These are phyloP conservation scores for Geococcyx californianus DNA, from an alignment of 2,113 vertebrate species.

Conservation along the genomic window DNA sequence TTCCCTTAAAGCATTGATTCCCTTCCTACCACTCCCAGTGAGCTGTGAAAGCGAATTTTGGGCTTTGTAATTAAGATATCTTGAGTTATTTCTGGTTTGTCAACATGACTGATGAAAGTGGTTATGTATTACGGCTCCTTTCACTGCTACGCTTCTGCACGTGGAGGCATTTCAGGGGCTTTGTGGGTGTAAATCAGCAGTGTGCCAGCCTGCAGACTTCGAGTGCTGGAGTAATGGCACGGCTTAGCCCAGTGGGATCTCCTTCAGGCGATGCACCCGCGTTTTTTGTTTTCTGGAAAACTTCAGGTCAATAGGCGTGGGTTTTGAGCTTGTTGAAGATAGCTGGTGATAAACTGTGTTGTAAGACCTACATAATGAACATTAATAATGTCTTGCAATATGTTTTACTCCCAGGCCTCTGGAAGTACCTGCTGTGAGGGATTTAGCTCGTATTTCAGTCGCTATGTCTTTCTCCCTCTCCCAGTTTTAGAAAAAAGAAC, in stretches of 20 bases:
- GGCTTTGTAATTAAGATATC: slow-evolving; percentile 27
- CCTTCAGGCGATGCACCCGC: background rate
- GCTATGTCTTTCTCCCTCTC: background rate
- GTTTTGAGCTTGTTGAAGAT: background rate
- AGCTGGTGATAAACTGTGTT: background rate
- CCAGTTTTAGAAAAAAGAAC: background rate
- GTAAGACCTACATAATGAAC: background rate
- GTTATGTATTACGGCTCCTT: background rate
- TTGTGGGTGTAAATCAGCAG: background rate
- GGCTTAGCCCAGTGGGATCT: background rate
- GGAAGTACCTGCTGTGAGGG: background rate
- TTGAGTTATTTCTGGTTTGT: slow-evolving; percentile 34
- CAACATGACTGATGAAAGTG: slow-evolving; percentile 8
- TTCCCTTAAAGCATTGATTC: background rate
- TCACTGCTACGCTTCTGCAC: accelerated
- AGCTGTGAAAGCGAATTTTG: slow-evolving; percentile 5
- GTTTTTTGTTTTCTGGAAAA: background rate
- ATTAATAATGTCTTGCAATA: background rate
- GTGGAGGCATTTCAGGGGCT: background rate
- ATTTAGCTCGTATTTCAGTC: background rate
- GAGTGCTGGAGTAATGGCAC: background rate
- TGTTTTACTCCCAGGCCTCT: background rate
- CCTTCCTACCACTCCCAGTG: background rate
- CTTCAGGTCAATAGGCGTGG: background rate
- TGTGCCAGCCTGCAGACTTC: background rate